Base-by-base conservation (phyloP, 2,797 vertebrate species). In the Epinephelus malabaricus region DNA sequence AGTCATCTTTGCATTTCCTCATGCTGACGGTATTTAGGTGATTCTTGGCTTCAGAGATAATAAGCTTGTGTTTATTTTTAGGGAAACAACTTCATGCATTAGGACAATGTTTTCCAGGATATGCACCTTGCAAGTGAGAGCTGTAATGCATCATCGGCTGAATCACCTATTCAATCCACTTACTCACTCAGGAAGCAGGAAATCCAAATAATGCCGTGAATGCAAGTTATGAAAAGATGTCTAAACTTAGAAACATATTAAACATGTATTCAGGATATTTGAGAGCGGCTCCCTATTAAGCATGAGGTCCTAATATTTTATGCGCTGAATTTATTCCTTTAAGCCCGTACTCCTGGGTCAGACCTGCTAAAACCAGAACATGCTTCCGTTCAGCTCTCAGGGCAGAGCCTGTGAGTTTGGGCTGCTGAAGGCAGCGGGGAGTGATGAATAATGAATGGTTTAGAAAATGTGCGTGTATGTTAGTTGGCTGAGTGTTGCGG, bases 361-460 rank as follows among this genome's bases (percentile, higher is more conserved):
- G 18, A 69, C 62, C 58, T 0, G 18, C 68, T 43, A 47, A 81
- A 86, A 80, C 50, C 78, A 76, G 61, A 85, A 82, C 82, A 15
- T 38, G 46, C 66, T 88, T 88, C 65, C 47, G 21, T 54, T 85
- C 55, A 56, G 74, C 86, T 79, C 64, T 13, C n/a, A 23, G 54
- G 72, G 23, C 50, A 13, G 27, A 56, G 73, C 58, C 66, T 83
- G 56, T 47, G 84, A 78, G 82, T 90, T 88, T 73, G 71, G 79
- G 60, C 86, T 77, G 76, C 25, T 10, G 79, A 75, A 73, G 77
- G 69, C 78, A 86, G 79, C n/a, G 1, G 88, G 80, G 73, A 84
- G 67, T 47, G 13, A 89, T 93, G 84, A 89, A 93, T 91, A 91
- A 92, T 92, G 80, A 88, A 93, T 91, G 81, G 55, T 69, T 86